Evolutionary conservation across 2,113 vertebrate genomes (phyloP), one percentile per base, ranked within the genome.

Genomic region (Gnathonemus longibarbis): DNA sequence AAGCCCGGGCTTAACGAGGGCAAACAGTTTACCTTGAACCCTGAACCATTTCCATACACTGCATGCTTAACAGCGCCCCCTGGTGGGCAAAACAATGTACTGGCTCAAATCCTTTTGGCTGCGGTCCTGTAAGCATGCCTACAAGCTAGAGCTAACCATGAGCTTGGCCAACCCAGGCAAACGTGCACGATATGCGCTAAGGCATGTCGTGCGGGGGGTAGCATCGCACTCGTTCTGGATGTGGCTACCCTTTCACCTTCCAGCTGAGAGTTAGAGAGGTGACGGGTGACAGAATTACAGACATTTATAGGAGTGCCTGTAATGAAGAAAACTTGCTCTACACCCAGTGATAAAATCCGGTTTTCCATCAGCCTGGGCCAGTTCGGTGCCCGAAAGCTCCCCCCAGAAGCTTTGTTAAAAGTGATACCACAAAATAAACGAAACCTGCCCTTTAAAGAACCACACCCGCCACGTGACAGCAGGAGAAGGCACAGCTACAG

Each of bases 11-110:
- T 87, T 90, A 90, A 24, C 17, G 85, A 87, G 70, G 85, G 83
- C 56, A 87, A 53, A 15, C 35, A 50, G 19, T 48, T 87, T 70
- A 87, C 83, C 89, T 77, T 87, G 84, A 86, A 87, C 89, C 17
- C 27, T 48, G 52, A 24, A 49, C 31, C 77, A 45, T 84, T 31
- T 56, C 49, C 45, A 35, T 1, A 35, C 8, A 19, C n/a, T 19
- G 31, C 50, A 19, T n/a, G n/a, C 85, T 53, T 8, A 84, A 35
- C 49, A 53, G 31, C 35, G 31, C 85, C 50, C 31, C 50, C 50
- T 53, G 49, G 35, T 49, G 48, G 48, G 9, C 84, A 49, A 48
- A 85, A 31, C 45, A 17, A 86, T 46, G 5, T 2, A 50, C n/a
- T 27, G 45, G 24, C 7, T 48, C 35, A 27, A 86, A 53, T 56